Evolutionary conservation across 2,888 invertebrate species (phyloP).

Genomic region (Apodemia mormo): DNA sequence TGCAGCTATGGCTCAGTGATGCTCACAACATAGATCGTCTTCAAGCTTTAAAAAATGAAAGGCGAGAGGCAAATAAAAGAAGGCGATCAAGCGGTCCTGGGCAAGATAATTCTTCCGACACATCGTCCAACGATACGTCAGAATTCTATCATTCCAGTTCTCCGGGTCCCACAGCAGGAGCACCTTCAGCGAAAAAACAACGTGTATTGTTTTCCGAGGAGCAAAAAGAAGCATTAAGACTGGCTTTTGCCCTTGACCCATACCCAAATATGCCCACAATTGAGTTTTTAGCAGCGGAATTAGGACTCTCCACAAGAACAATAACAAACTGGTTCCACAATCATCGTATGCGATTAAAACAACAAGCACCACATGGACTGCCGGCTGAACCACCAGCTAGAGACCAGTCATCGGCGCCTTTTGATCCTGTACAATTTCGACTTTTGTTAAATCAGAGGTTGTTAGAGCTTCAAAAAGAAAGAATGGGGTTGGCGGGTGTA

Average conservation of each 20-base stretch:
- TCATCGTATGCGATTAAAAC: conserved; percentile 98
- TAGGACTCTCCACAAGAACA: conserved; percentile 95
- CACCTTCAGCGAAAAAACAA: conserved; percentile 95
- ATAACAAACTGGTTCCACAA: conserved; percentile 99
- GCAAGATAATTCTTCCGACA: conserved; percentile 93
- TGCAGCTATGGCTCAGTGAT: conserved; percentile 98
- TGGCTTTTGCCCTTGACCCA: conserved; percentile 97
- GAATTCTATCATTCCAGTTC: conserved; percentile 94
- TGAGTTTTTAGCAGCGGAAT: conserved; percentile 95
- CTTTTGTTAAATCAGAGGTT: conserved; percentile 93
- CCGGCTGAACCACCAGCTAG: conserved; percentile 88
- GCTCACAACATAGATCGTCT: conserved; percentile 96
- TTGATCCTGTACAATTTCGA: conserved; percentile 96
- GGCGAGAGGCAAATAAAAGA: conserved; percentile 94
- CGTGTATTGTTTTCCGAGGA: conserved; percentile 98
- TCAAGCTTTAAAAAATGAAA: conserved; percentile 94
- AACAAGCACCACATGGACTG: conserved; percentile 90
- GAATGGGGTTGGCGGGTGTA: conserved; percentile 89
- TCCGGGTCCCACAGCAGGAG: conserved; percentile 87
- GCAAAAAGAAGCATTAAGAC: conserved; percentile 96
- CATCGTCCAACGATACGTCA: conserved; percentile 93
- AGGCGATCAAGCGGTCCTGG: conserved; percentile 91
- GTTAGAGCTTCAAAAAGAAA: conserved; percentile 92
- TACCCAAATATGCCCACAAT: conserved; percentile 98
- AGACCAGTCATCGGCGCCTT: conserved; percentile 88